phyloP scores from a whole-genome alignment of 2,113 vertebrate genomes.

The Lontra canadensis region DNA sequence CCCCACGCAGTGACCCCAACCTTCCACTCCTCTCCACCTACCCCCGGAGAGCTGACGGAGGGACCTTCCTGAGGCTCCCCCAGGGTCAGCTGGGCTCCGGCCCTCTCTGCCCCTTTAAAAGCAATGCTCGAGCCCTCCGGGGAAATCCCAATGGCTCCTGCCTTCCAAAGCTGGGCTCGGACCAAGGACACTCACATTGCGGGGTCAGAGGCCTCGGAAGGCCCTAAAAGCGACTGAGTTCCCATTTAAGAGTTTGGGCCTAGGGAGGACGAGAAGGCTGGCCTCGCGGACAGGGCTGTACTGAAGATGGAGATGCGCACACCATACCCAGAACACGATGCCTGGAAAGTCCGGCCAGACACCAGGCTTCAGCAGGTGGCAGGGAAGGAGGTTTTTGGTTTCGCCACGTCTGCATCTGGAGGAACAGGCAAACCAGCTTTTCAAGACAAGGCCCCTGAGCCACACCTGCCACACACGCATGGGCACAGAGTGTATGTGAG shows the following conservation, averaged over 20 bases:
- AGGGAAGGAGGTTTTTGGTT: too few species aligned
- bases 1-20: neutral
- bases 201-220: too few species aligned
- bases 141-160: too few species aligned
- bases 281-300: neutral
- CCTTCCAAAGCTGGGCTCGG: neutral
- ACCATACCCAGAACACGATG: rapidly evolving
- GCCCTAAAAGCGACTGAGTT: neutral
- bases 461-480: neutral
- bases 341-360: neutral
- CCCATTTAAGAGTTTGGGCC: neutral
- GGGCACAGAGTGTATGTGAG: rapidly evolving
- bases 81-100: neutral
- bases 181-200: neutral
- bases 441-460: rapidly evolving
- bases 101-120: neutral
- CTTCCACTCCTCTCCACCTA: too few species aligned
- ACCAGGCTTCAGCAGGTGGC: rapidly evolving
- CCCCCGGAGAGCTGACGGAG: rapidly evolving
- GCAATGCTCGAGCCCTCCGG: neutral
- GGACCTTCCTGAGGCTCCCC: neutral
- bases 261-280: rapidly evolving
- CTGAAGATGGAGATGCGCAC: neutral
- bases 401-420: neutral
- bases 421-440: rapidly evolving